These are phyloP conservation scores for Caenorhabditis sp. DNA, from an alignment of 2,888 invertebrate species.

Conservation along the genomic window DNA sequence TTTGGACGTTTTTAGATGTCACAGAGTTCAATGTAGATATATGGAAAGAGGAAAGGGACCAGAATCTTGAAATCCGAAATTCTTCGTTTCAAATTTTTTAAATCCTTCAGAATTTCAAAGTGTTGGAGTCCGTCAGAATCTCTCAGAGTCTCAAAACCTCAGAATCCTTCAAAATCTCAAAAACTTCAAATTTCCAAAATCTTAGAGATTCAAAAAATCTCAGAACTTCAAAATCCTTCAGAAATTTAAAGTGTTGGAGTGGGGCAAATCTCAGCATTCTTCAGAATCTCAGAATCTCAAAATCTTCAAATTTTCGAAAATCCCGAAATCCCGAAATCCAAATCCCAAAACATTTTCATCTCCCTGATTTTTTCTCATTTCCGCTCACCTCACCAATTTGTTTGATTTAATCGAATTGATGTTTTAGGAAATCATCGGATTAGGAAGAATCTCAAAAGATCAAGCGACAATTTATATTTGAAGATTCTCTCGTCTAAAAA, in stretches of 20 bases:
- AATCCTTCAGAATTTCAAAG: background rate
- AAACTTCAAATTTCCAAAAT: background rate
- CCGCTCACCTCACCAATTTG: background rate
- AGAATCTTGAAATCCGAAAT: background rate
- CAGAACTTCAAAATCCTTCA: too few species aligned
- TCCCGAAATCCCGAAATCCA: background rate
- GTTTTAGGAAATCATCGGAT: background rate
- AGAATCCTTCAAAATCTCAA: background rate
- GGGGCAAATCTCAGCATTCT: background rate
- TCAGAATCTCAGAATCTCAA: background rate
- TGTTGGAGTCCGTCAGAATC: background rate
- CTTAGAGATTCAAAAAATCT: too few species aligned
- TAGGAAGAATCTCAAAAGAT: background rate
- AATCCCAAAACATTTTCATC: background rate
- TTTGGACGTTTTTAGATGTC: background rate
- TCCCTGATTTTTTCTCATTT: background rate
- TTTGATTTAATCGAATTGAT: conserved; percentile 14
- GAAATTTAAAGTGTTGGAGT: background rate
- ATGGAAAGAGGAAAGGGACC: background rate
- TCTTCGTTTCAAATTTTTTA: background rate
- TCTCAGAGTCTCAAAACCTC: background rate
- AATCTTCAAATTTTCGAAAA: background rate
- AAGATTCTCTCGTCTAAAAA: too few species aligned
- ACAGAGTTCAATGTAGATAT: background rate
- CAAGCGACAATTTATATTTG: background rate